Evolutionary conservation across 2,113 vertebrate species (phyloP).

Genomic region (Acinonyx jubatus): DNA sequence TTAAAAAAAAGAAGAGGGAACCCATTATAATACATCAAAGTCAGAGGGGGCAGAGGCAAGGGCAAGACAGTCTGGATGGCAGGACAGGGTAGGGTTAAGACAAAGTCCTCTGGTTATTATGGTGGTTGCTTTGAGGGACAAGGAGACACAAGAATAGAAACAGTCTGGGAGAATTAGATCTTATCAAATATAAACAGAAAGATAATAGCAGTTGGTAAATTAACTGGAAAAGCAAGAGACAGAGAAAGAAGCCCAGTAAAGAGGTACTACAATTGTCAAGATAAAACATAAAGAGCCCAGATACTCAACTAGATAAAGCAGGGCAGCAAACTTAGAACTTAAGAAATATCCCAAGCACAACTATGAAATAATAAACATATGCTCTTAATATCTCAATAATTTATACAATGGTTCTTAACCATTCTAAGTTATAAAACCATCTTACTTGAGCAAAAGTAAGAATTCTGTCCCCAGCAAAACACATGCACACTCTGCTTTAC

Average conservation of each 20-base stretch:
- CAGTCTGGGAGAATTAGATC: not conserved
- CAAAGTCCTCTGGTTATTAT: not conserved
- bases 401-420: not conserved
- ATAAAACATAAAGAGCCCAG: not conserved
- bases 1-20: not conserved
- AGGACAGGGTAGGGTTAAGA: not conserved
- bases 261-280: not conserved
- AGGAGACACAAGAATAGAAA: not conserved
- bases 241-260: not conserved
- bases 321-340: not conserved
- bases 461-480: not conserved
- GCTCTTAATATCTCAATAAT: not conserved
- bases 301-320: not conserved
- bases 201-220: not conserved
- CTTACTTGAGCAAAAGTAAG: constrained; percentile 18
- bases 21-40: not conserved
- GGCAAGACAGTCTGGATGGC: not conserved
- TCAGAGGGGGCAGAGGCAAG: not conserved
- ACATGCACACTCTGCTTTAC: not conserved
- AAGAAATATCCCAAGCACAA: not conserved
- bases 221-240: not conserved
- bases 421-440: not conserved
- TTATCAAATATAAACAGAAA: constrained; percentile 16
- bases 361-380: not conserved
- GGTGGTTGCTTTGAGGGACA: not conserved